Percentiles rank a stretch among this genome's conserved stretches.
These are phyloP conservation scores for Drosophila kikkawai DNA, from an alignment of 1,140 invertebrate genomes.

Conservation along the genomic window DNA sequence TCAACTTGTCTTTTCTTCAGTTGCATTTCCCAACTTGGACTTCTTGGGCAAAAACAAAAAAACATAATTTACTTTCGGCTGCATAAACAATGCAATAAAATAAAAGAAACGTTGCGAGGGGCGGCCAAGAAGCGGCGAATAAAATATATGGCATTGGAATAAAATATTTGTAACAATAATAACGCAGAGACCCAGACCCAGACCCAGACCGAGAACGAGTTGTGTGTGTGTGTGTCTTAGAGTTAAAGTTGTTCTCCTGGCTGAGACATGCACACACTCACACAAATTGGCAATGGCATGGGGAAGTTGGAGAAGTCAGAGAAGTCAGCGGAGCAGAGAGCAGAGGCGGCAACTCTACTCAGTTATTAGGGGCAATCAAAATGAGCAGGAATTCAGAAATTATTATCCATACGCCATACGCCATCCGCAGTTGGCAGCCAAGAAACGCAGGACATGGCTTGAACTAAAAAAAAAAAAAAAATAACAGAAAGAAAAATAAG, in stretches of 20 bases:
- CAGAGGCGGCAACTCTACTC: conserved; percentile 78
- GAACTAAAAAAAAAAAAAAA: not conserved
- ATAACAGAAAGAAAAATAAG: not conserved
- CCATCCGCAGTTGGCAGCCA: conserved; percentile 55
- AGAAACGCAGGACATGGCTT: conserved; percentile 61
- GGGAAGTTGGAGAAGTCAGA: conserved; percentile 3
- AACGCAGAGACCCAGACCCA: conserved; percentile 42
- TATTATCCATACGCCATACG: conserved; percentile 79
- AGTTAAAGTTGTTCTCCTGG: conserved; percentile 19
- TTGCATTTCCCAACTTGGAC: conserved; percentile 9
- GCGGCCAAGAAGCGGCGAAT: conserved; percentile 42
- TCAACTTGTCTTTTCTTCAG: conserved; percentile 24
- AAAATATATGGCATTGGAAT: conserved; percentile 83
- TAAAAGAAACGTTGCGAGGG: conserved; percentile 67
- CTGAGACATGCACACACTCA: conserved; percentile 36
- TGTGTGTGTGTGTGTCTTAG: conserved; percentile 34
- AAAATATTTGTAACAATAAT: conserved; percentile 84
- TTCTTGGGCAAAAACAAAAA: conserved; percentile 44
- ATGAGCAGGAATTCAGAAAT: conserved; percentile 83
- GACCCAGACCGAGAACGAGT: conserved; percentile 19
- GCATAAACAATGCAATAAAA: conserved; percentile 84
- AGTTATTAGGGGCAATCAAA: conserved; percentile 83
- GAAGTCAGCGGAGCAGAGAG: conserved; percentile 36
- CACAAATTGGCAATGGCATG: conserved; percentile 60
- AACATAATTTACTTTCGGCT: conserved; percentile 82